These are phyloP conservation scores for Diaphora mendica DNA, from an alignment of 2,888 invertebrate genomes.

Conservation along the genomic window DNA sequence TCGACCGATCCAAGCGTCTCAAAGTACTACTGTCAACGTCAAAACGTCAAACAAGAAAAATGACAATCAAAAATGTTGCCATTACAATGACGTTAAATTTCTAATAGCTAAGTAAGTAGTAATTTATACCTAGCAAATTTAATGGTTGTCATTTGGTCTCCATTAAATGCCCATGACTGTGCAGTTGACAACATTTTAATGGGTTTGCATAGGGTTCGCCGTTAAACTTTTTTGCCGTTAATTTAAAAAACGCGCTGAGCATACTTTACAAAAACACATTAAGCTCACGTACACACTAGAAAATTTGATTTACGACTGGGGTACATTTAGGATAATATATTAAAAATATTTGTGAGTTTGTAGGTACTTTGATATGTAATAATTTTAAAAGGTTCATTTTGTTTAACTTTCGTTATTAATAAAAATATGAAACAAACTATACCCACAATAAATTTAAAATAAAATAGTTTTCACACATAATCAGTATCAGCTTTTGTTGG, in stretches of 20 bases:
- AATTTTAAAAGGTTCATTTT: neutral
- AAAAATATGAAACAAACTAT: neutral
- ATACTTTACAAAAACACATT: neutral
- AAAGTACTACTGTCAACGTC: too few relatives aligned
- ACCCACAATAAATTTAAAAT: neutral
- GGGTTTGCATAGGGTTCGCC: neutral
- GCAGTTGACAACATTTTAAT: neutral
- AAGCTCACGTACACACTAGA: neutral
- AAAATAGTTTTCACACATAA: neutral
- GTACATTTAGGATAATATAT: neutral
- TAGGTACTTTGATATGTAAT: neutral
- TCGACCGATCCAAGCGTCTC: too few relatives aligned
- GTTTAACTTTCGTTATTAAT: neutral
- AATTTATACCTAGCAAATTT: neutral
- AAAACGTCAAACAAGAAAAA: too few relatives aligned
- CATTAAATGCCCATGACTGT: neutral
- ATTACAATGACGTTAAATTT: too few relatives aligned
- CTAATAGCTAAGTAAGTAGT: too few relatives aligned
- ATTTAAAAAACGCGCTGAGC: slow-evolving; percentile 1
- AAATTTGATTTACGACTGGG: neutral
- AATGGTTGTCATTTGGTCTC: neutral
- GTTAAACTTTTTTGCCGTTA: slow-evolving; percentile 2
- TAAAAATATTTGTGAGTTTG: neutral
- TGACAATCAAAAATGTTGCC: too few relatives aligned
- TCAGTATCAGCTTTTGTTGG: neutral